These are phyloP conservation scores for Amphimedon queenslandica DNA, from an alignment of 37 sponge, comb jelly and placozoan species.

Conservation along the genomic window DNA sequence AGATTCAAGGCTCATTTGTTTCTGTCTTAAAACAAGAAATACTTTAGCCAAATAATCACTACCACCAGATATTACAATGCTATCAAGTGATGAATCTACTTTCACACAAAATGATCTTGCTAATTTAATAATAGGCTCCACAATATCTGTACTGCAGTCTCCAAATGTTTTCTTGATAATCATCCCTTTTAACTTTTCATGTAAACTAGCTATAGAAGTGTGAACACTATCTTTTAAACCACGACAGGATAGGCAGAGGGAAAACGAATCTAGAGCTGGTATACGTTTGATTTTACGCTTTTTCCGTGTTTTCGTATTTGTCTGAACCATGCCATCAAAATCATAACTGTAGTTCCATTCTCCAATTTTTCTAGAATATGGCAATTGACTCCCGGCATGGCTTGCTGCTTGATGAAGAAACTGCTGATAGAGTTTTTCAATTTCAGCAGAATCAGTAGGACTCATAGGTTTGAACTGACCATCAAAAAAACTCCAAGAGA, in stretches of 20 bases:
- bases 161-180: too few species aligned
- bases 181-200: neutral
- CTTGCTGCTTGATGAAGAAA: too few species aligned
- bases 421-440: too few species aligned
- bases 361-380: too few species aligned
- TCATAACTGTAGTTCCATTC: constrained; percentile 10
- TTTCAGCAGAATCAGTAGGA: too few species aligned
- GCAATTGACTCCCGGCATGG: too few species aligned
- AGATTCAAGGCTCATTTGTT: neutral
- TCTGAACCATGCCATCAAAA: constrained; percentile 6
- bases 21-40: constrained; percentile 2
- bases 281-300: neutral
- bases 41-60: constrained; percentile 4
- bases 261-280: too few species aligned
- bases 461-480: too few species aligned
- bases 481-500: too few species aligned
- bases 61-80: neutral
- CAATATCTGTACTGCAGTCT: too few species aligned
- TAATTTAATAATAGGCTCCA: neutral
- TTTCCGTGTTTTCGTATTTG: neutral
- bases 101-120: neutral
- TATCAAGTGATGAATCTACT: neutral
- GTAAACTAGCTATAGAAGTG: neutral
- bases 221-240: neutral
- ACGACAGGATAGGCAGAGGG: too few species aligned